Conservation (phyloP, 2,888 invertebrate genomes). For the Fragum sueziense region DNA sequence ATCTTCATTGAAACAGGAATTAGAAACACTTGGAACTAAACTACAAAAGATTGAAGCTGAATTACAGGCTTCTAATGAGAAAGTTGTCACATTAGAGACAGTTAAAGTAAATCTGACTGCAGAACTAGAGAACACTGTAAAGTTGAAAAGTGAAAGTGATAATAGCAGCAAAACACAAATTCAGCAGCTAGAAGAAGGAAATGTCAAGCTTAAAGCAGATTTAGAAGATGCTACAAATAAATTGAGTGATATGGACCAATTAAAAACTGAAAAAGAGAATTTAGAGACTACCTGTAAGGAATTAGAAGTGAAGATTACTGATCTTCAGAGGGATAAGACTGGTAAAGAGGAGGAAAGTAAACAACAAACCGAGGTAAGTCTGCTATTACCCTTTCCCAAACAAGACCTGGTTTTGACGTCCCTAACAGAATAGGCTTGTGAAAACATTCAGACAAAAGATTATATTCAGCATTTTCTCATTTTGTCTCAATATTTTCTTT, state of each 20-base stretch:
- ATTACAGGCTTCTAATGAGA: background rate
- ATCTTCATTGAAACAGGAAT: background rate
- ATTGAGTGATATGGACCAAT: background rate
- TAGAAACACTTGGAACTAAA: background rate
- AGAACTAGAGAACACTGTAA: slow-evolving; percentile 2
- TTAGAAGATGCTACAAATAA: slow-evolving; percentile 7
- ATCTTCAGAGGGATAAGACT: slow-evolving; percentile 29
- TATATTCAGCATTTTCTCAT: too few relatives aligned
- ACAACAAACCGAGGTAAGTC: slow-evolving; percentile 59
- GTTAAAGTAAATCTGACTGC: slow-evolving; percentile 17
- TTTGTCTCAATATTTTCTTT: too few relatives aligned
- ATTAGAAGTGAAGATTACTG: slow-evolving; percentile 36
- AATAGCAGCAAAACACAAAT: background rate
- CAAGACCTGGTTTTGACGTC: too few relatives aligned
- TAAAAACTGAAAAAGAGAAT: slow-evolving; percentile 25
- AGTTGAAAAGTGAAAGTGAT: background rate
- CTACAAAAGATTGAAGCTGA: background rate
- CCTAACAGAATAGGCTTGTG: too few relatives aligned
- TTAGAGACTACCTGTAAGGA: slow-evolving; percentile 29
- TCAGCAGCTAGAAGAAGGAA: background rate
- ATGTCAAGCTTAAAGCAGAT: background rate
- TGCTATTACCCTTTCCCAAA: background rate
- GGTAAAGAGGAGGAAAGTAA: slow-evolving; percentile 35
- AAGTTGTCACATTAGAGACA: slow-evolving; percentile 18
- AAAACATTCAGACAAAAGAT: too few relatives aligned